Conservation (phyloP, 2,797 vertebrate genomes). For the Spheniscus humboldti region DNA sequence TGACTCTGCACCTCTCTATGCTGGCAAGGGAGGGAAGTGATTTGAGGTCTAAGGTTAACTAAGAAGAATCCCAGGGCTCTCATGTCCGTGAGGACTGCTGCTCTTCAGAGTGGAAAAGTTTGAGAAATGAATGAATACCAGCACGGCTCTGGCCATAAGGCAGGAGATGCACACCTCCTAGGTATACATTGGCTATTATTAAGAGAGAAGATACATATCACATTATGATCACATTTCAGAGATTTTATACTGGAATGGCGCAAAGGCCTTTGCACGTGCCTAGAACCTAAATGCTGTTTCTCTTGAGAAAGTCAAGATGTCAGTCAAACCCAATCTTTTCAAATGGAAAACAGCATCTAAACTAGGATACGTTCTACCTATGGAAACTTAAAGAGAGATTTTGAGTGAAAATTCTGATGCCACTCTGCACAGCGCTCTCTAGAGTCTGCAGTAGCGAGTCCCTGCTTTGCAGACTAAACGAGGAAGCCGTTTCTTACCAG, state of each 20-base stretch:
- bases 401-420: neutral
- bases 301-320: neutral
- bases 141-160: neutral
- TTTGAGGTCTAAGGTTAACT: neutral
- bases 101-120: neutral
- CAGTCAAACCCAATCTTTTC: neutral
- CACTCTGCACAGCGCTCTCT: neutral
- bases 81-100: neutral
- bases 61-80: neutral
- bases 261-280: neutral
- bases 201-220: neutral
- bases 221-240: neutral
- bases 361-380: neutral
- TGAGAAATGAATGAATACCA: neutral
- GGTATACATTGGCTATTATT: neutral
- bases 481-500: neutral
- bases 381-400: neutral
- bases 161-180: neutral
- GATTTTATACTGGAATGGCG: neutral
- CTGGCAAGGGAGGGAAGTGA: neutral
- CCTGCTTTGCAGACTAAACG: neutral
- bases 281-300: neutral
- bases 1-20: neutral
- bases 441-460: neutral
- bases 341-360: neutral